Evolutionary conservation across 2,888 invertebrate genomes (phyloP).

Genomic region (Lasioglossum lativentre): DNA sequence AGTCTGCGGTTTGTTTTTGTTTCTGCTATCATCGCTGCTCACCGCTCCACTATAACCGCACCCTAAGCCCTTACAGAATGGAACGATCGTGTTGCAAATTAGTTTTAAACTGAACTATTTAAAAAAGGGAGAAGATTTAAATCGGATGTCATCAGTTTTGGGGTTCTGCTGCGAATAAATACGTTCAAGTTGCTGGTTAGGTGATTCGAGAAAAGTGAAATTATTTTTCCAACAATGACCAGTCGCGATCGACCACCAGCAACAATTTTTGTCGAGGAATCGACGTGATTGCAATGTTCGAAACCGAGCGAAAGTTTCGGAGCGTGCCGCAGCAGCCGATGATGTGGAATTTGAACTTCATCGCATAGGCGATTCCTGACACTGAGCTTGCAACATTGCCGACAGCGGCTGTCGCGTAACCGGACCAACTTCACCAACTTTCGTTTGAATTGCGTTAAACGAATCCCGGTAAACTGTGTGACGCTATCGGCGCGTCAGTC

Average conservation of each 20-base stretch:
- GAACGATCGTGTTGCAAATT: too few relatives aligned
- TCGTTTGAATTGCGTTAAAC: slow-evolving; percentile 71
- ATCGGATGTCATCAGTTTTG: too few relatives aligned
- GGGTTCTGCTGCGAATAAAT: too few relatives aligned
- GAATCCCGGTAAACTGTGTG: slow-evolving; percentile 66
- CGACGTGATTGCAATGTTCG: neutral
- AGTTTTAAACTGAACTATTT: too few relatives aligned
- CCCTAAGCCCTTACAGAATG: too few relatives aligned
- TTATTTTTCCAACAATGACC: neutral
- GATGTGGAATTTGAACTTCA: slow-evolving; percentile 42
- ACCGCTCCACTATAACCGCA: too few relatives aligned
- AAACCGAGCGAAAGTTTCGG: neutral
- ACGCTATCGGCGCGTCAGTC: slow-evolving; percentile 70
- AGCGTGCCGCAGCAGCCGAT: neutral
- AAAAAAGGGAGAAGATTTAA: too few relatives aligned
- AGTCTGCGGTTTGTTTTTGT: too few relatives aligned
- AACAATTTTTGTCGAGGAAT: neutral
- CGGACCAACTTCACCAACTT: slow-evolving; percentile 68
- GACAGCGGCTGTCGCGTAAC: slow-evolving; percentile 56
- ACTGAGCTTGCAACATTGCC: slow-evolving; percentile 16
- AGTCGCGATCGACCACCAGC: neutral
- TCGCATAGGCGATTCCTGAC: slow-evolving; percentile 40
- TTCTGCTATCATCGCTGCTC: too few relatives aligned
- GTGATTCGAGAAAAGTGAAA: neutral
- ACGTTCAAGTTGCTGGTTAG: neutral